Evolutionary conservation across 2,888 invertebrate genomes (phyloP).

Genomic region (Drosophila sordidula): DNA sequence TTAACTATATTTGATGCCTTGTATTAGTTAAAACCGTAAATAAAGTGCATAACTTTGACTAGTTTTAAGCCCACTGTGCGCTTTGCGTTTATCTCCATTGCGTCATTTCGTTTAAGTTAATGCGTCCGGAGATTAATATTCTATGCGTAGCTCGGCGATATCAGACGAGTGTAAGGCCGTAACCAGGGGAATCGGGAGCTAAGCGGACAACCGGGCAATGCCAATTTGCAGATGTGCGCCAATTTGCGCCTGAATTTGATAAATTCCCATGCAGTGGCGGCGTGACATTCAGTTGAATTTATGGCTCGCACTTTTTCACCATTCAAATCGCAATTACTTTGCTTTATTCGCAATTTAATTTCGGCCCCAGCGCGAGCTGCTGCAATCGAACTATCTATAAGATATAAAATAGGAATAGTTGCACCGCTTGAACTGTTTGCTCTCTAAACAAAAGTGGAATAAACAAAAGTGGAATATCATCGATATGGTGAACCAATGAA

Average conservation of each 20-base stretch:
- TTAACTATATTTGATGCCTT: too few species aligned
- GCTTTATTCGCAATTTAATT: slow-evolving; percentile 79
- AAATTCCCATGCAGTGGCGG: slow-evolving; percentile 80
- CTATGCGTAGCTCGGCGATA: slow-evolving; percentile 74
- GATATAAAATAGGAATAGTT: slow-evolving; percentile 23
- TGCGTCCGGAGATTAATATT: slow-evolving; percentile 78
- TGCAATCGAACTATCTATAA: slow-evolving; percentile 34
- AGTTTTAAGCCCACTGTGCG: slow-evolving; percentile 49
- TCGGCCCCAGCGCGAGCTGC: slow-evolving; percentile 16
- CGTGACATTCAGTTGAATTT: slow-evolving; percentile 83
- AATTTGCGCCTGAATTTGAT: slow-evolving; percentile 80
- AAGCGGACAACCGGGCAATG: slow-evolving; percentile 31
- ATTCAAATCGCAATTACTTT: slow-evolving; percentile 82
- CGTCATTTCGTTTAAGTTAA: slow-evolving; percentile 78
- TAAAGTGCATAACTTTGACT: too few species aligned
- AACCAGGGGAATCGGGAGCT: slow-evolving; percentile 22
- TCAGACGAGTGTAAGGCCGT: slow-evolving; percentile 25
- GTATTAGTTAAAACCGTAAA: too few species aligned
- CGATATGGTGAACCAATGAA: slow-evolving; percentile 31
- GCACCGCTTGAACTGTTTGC: slow-evolving; percentile 54
- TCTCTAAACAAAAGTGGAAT: slow-evolving; percentile 61
- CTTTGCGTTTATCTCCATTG: slow-evolving; percentile 60
- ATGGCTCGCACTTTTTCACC: slow-evolving; percentile 78
- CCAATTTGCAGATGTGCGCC: slow-evolving; percentile 78
- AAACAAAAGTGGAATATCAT: slow-evolving; percentile 51